Conservation (phyloP, 2,888 invertebrate species). For the Drosophila mettleri region DNA sequence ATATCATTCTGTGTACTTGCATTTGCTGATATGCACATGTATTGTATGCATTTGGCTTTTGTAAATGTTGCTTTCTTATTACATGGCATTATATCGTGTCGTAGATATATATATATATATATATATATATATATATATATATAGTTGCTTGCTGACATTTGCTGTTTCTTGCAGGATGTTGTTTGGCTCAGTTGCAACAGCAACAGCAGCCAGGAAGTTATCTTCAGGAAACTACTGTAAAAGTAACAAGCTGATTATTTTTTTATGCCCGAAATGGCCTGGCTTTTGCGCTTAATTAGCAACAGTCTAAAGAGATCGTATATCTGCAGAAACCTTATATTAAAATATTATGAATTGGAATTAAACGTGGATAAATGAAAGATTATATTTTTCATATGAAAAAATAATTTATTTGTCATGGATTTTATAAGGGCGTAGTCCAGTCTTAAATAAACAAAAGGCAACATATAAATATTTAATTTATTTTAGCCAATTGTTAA, state of each 20-base stretch:
- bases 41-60: conserved; percentile 76
- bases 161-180: conserved; percentile 56
- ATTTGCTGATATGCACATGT: conserved; percentile 24
- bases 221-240: conserved; percentile 25
- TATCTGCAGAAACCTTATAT: neutral
- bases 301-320: conserved; percentile 1
- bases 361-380: neutral
- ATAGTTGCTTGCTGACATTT: conserved; percentile 45
- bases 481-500: no score
- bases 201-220: conserved; percentile 31
- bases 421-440: no score
- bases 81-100: conserved; percentile 75
- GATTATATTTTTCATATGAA: neutral
- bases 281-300: conserved; percentile 47
- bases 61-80: conserved; percentile 80
- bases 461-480: no score
- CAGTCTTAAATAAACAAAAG: no score
- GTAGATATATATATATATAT: conserved; percentile 6
- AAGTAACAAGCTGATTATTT: conserved; percentile 33
- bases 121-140: conserved; percentile 1
- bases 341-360: conserved; percentile 3
- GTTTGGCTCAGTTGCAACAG: conserved; percentile 31
- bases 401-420: no score
- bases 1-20: conserved; percentile 14
- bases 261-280: conserved; percentile 17